phyloP scores from a whole-genome alignment of 2,113 vertebrate species.

The Dicerorhinus sumatrensis region DNA sequence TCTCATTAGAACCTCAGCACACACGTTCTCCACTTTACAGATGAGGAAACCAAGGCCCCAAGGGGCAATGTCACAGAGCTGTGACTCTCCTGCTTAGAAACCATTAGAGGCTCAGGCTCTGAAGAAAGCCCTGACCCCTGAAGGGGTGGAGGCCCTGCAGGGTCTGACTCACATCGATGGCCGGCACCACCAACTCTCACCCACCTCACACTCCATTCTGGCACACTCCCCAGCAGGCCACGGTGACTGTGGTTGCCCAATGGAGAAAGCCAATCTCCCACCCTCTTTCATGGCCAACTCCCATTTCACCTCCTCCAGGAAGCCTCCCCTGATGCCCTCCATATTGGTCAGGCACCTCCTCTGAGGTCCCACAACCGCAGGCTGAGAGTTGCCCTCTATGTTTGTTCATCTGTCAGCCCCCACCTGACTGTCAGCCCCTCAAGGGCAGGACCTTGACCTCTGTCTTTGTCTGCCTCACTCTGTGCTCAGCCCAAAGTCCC shows the following conservation, averaged over 20 bases:
- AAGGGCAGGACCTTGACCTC: background rate
- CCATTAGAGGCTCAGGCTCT: background rate
- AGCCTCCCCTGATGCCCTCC: background rate
- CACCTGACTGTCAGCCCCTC: too few relatives aligned
- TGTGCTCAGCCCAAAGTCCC: background rate
- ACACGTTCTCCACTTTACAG: background rate
- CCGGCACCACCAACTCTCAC: background rate
- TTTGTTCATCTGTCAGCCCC: background rate
- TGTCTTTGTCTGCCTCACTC: background rate
- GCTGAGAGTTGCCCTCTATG: background rate
- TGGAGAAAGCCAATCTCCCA: background rate
- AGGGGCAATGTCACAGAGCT: background rate
- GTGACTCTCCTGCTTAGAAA: background rate
- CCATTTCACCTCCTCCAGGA: background rate
- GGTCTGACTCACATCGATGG: background rate
- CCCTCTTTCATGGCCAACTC: background rate
- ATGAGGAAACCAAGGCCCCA: background rate
- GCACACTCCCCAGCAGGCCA: background rate
- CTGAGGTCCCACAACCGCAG: background rate
- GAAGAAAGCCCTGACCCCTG: background rate
- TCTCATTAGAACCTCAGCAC: background rate
- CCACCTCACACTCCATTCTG: accelerated
- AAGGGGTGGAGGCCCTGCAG: background rate
- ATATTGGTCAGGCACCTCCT: too few relatives aligned
- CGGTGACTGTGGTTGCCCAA: background rate